These are phyloP conservation scores for Ammodytes dubius DNA, from an alignment of 2,113 vertebrate genomes.

Conservation along the genomic window DNA sequence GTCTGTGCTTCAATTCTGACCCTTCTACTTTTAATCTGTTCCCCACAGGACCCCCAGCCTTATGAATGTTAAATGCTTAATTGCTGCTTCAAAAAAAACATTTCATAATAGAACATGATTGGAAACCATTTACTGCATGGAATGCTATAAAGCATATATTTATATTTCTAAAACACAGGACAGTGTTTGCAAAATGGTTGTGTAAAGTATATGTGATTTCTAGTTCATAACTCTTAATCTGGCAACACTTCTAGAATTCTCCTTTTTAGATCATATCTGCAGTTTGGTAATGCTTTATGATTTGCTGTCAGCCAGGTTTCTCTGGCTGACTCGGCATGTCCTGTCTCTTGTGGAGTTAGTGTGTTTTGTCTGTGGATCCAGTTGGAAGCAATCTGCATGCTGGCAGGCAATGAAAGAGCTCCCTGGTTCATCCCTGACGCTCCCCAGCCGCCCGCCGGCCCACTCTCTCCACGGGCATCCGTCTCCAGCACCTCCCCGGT, in stretches of 20 bases:
- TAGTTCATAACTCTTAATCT: not conserved
- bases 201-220: not conserved
- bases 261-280: not conserved
- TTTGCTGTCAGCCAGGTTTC: constrained; percentile 33
- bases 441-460: constrained; percentile 56
- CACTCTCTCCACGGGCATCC: constrained; percentile 66
- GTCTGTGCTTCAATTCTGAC: too few species aligned
- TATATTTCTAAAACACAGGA: not conserved
- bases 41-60: too few species aligned
- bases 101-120: not conserved
- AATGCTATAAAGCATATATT: not conserved
- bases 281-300: constrained; percentile 19
- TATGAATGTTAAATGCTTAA: not conserved
- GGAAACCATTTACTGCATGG: not conserved
- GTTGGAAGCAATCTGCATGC: constrained; percentile 72
- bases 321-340: constrained; percentile 28
- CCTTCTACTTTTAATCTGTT: too few species aligned
- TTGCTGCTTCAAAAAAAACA: not conserved
- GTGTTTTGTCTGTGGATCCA: constrained; percentile 63
- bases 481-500: constrained; percentile 64
- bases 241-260: not conserved
- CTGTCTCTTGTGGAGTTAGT: constrained; percentile 24
- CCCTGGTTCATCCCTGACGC: constrained; percentile 63
- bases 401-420: constrained; percentile 80
- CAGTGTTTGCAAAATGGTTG: not conserved